Evolutionary conservation across 2,888 invertebrate genomes (phyloP).

Genomic region (Mimachlamys varia): DNA sequence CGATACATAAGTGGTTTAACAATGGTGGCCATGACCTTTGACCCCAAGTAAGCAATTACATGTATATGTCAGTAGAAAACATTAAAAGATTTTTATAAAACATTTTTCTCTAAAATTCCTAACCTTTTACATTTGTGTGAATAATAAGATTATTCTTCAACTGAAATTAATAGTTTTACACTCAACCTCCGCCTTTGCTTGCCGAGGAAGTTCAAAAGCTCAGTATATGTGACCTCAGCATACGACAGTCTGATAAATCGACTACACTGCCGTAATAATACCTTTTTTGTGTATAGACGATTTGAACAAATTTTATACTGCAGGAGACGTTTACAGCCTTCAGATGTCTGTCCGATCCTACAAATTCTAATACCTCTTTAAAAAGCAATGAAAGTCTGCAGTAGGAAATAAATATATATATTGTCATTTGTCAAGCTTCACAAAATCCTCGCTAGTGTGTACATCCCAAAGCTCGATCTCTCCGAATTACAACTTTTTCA

Average conservation of each 20-base stretch:
- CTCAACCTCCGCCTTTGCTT: not conserved
- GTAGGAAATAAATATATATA: not conserved
- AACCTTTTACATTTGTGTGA: not conserved
- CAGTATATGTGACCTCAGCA: not conserved
- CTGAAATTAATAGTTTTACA: not conserved
- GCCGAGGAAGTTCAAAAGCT: not conserved
- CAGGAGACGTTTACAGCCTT: not conserved
- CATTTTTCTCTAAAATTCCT: not conserved
- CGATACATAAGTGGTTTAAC: too few relatives aligned
- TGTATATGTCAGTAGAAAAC: not conserved
- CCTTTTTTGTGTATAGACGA: not conserved
- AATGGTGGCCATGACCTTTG: not conserved
- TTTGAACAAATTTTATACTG: not conserved
- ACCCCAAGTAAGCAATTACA: not conserved
- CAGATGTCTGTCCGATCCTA: not conserved
- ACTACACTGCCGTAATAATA: not conserved
- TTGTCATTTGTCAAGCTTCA: not conserved
- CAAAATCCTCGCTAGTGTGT: not conserved
- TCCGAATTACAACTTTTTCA: not conserved
- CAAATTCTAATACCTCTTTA: not conserved
- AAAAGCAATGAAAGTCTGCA: constrained; percentile 8
- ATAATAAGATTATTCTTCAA: not conserved
- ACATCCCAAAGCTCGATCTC: not conserved
- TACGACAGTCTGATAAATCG: not conserved
- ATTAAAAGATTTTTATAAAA: too few relatives aligned